Conservation (phyloP, 2,113 vertebrate genomes). For the Hippocampus guttulatus region DNA sequence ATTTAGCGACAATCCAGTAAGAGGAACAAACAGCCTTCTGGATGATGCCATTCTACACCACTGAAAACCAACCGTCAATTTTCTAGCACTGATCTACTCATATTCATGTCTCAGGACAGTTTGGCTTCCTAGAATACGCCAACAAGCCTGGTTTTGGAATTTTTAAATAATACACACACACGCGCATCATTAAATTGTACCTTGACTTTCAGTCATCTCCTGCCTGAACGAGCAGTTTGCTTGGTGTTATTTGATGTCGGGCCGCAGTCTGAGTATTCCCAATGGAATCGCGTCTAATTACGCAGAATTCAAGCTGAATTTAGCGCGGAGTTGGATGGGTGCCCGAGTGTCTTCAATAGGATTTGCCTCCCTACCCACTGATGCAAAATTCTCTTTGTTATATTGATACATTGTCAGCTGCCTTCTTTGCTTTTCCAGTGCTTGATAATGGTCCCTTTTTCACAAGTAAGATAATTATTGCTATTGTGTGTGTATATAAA, state of each 20-base stretch:
- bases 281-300: conserved; percentile 61
- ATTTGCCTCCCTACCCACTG: conserved; percentile 49
- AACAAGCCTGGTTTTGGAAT: too few relatives aligned
- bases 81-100: too few relatives aligned
- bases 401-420: conserved; percentile 42
- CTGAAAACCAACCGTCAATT: background rate
- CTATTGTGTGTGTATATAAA: background rate
- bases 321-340: conserved; percentile 49
- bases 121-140: too few relatives aligned
- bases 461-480: conserved; percentile 39
- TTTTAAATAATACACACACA: too few relatives aligned
- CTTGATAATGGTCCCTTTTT: conserved; percentile 42
- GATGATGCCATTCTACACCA: background rate
- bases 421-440: conserved; percentile 35
- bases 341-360: conserved; percentile 55
- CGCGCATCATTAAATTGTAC: too few relatives aligned
- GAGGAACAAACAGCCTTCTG: background rate
- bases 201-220: background rate
- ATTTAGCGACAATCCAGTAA: background rate
- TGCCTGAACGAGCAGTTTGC: conserved; percentile 34
- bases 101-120: too few relatives aligned
- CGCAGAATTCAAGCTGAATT: conserved; percentile 52
- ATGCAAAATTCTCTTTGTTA: conserved; percentile 45
- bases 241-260: conserved; percentile 17
- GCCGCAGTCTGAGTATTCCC: conserved; percentile 55